phyloP scores from a whole-genome alignment of 1,140 invertebrate species.

The Achroia grisella region DNA sequence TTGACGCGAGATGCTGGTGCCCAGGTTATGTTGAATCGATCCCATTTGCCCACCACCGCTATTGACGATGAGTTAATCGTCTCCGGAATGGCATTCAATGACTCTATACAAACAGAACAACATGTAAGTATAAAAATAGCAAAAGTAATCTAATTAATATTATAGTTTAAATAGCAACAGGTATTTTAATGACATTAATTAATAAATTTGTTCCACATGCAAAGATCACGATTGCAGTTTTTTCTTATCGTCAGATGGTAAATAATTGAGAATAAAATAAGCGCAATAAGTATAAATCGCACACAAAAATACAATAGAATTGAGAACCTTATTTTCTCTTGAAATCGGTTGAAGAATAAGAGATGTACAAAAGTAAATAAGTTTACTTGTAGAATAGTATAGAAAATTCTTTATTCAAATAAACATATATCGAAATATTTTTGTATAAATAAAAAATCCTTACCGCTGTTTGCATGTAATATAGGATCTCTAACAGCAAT shows the following conservation, averaged over 20 bases:
- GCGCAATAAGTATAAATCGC: no score
- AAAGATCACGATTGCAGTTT: neutral
- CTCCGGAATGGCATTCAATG: slow-evolving; percentile 80
- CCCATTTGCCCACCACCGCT: slow-evolving; percentile 79
- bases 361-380: no score
- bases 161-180: no score
- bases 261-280: no score
- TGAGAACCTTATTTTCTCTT: no score
- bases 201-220: neutral
- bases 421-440: no score
- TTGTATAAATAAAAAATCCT: slow-evolving; percentile 11
- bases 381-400: no score
- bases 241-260: no score
- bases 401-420: no score
- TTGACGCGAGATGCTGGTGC: slow-evolving; percentile 81
- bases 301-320: no score
- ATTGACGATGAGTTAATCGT: slow-evolving; percentile 78
- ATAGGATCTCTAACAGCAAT: slow-evolving; percentile 83
- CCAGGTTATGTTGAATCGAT: slow-evolving; percentile 89
- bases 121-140: no score
- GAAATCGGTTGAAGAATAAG: no score
- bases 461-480: slow-evolving; percentile 75
- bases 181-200: neutral
- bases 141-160: slow-evolving; percentile 3
- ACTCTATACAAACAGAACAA: slow-evolving; percentile 63